Evolutionary conservation across 2,113 vertebrate species (phyloP).

Genomic region (Burhinus bistriatus): DNA sequence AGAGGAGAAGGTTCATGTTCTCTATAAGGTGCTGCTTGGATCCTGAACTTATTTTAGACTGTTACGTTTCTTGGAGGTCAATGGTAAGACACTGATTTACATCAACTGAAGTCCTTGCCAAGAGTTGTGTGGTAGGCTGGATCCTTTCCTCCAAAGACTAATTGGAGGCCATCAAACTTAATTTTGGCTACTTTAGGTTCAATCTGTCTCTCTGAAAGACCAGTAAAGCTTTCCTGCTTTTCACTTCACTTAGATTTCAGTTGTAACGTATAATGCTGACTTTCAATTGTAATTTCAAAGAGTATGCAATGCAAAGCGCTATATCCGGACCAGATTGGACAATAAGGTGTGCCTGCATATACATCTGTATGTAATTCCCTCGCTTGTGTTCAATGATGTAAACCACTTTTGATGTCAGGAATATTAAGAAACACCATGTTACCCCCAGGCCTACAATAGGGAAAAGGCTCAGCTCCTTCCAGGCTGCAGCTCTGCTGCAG

Average conservation of each 20-base stretch:
- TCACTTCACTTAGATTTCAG: conserved; percentile 20
- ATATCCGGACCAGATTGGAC: background rate
- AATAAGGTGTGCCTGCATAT: background rate
- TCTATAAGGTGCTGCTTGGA: conserved; percentile 46
- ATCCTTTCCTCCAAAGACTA: conserved; percentile 47
- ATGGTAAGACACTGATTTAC: conserved; percentile 38
- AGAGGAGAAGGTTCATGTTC: conserved; percentile 36
- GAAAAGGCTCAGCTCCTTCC: background rate
- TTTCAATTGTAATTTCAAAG: conserved; percentile 50
- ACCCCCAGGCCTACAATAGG: background rate
- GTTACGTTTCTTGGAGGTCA: conserved; percentile 35
- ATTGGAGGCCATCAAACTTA: conserved; percentile 59
- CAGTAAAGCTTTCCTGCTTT: conserved; percentile 36
- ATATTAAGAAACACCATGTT: background rate
- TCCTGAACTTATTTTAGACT: conserved; percentile 40
- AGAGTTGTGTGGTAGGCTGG: conserved; percentile 42
- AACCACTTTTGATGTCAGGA: conserved; percentile 44
- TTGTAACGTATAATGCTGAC: background rate
- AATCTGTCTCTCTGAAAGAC: conserved; percentile 32
- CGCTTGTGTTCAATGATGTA: background rate
- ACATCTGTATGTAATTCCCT: conserved; percentile 60
- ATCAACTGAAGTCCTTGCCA: conserved; percentile 43
- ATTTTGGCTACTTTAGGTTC: conserved; percentile 49
- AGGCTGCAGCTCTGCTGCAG: background rate
- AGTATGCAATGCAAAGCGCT: background rate